These are phyloP conservation scores for Nomada hirtipes DNA, from an alignment of 2,888 invertebrate genomes.

Conservation along the genomic window DNA sequence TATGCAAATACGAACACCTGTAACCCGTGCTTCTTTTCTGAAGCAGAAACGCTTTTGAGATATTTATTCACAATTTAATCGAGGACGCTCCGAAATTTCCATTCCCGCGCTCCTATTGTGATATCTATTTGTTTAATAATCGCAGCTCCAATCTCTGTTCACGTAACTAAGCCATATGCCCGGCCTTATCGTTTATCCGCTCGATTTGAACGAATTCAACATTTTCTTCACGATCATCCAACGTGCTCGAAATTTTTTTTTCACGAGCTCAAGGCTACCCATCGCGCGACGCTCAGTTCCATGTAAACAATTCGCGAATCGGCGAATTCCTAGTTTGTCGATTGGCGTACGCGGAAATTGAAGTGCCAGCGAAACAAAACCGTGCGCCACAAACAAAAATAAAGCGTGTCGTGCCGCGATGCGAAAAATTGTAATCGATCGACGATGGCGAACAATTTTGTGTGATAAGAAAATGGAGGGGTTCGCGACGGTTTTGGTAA, in stretches of 20 bases:
- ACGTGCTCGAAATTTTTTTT: constrained; percentile 39
- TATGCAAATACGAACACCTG: too few species aligned
- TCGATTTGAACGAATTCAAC: neutral
- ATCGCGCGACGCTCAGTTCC: constrained; percentile 9
- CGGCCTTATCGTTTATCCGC: neutral
- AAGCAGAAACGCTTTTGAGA: too few species aligned
- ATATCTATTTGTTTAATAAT: too few species aligned
- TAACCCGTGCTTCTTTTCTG: too few species aligned
- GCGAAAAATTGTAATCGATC: neutral
- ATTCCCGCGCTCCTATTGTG: too few species aligned
- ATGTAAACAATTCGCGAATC: constrained; percentile 43
- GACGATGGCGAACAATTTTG: neutral
- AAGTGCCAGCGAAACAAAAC: neutral
- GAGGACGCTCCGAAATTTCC: too few species aligned
- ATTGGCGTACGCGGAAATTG: neutral
- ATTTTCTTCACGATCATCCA: neutral
- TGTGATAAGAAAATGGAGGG: neutral
- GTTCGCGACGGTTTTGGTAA: neutral
- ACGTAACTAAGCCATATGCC: too few species aligned
- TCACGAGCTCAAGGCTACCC: constrained; percentile 24
- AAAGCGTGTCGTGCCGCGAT: too few species aligned
- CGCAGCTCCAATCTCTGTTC: too few species aligned
- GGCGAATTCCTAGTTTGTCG: neutral
- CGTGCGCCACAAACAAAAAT: neutral
- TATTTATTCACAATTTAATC: too few species aligned